Base-by-base conservation (phyloP, 1,140 invertebrate genomes). In the Cherax quadricarinatus region DNA sequence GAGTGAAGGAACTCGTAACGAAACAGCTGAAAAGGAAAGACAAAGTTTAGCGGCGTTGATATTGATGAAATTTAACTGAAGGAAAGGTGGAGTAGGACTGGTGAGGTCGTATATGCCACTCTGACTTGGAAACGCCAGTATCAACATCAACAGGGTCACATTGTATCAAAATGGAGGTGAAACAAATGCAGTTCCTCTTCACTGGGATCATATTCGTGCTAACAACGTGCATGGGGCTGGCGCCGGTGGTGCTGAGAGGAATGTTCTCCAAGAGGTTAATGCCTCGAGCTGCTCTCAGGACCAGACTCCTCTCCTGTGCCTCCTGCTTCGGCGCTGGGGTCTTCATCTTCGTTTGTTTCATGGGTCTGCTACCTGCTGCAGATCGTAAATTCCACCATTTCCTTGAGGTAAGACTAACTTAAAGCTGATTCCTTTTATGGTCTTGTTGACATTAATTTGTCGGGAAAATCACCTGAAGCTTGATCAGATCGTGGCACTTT, bases 341-440 rank as follows among this genome's bases (percentile, higher is more conserved):
- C 14, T 93, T 93, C 88, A 80, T 93, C 82, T 92, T 92, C 84
- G 93, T 93, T 6, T 93, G 93, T 70, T 93, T 93, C 91, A 92
- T 93, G 88, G 93, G 93, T 0, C 93, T 93, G 24, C 88, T 93
- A 7, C 93, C 93, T 16, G 93, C 83, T 5, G 93, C 93, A 4
- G 93, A 93, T 75, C n/a, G 86, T 10, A 93, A 93, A 73, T 93
- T 93, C 49, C 93, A 93, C 70, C 81, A 75, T 24, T 92, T 93
- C 57, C 82, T 93, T 7, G 79, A 93, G 91, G 93, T 93, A 53
- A 88, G 81, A 24, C 49, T 18, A 49, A 48, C 3, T 6, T 66
- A 57, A 14, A 10, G 53, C 4, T 57, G 14, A 57, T 14, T 57
- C 14, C 4, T 10, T 57, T 57, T 57, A 14, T 57, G 30, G 30